A percentile compares a stretch with the other conserved stretches of the same genome.
Conservation (phyloP, 1,140 invertebrate genomes). For the Drosophila teissieri region DNA sequence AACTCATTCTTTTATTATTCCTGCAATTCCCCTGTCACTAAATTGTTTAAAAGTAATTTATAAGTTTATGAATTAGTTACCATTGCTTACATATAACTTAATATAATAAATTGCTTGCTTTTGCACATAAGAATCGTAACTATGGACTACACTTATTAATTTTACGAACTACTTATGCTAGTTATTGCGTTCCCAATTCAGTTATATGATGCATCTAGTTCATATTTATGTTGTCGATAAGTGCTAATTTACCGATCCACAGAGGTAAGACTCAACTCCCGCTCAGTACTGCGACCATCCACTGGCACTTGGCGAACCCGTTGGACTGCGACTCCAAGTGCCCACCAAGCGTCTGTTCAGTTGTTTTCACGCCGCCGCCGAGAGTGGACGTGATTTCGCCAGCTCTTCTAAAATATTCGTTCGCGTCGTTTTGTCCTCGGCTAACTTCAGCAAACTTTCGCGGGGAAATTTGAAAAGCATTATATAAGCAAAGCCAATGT, state of each 20-base stretch:
- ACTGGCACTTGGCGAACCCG: constrained; percentile 15
- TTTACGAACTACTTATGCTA: too few species aligned
- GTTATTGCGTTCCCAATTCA: background rate
- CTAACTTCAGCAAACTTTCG: constrained; percentile 21
- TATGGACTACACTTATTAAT: too few species aligned
- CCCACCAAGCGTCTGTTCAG: constrained; percentile 53
- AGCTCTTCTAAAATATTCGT: constrained; percentile 25
- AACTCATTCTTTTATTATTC: too few species aligned
- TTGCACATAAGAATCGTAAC: too few species aligned
- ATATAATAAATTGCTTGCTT: too few species aligned
- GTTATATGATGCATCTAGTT: background rate
- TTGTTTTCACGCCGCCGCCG: constrained; percentile 60
- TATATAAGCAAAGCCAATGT: constrained; percentile 3
- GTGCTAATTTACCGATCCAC: background rate
- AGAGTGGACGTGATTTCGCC: constrained; percentile 57
- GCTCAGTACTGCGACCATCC: background rate
- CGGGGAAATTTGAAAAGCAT: constrained; percentile 13
- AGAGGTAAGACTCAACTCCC: background rate
- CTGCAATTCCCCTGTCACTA: too few species aligned
- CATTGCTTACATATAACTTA: too few species aligned
- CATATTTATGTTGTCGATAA: background rate
- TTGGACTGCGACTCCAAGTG: constrained; percentile 14
- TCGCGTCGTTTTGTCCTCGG: constrained; percentile 31
- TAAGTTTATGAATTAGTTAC: too few species aligned
- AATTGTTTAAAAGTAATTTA: too few species aligned